Evolutionary conservation across 2,888 invertebrate species (phyloP).

Genomic region (Endotricha flammealis): DNA sequence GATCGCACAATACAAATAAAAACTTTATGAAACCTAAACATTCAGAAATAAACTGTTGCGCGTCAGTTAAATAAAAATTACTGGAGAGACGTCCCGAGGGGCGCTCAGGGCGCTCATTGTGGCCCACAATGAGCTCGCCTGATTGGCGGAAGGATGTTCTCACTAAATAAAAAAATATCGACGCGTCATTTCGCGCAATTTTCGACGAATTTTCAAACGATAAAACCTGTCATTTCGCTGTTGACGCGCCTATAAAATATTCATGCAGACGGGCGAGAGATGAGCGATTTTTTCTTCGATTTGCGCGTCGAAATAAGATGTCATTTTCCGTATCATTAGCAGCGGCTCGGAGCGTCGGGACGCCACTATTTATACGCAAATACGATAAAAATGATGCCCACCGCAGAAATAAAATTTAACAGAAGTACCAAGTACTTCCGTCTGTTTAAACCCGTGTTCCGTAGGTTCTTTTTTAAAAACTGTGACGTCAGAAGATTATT

Average conservation of each 20-base stretch:
- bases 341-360: conserved; percentile 64
- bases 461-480: too few relatives aligned
- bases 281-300: conserved; percentile 78
- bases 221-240: conserved; percentile 79
- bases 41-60: conserved; percentile 65
- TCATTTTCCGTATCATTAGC: conserved; percentile 80
- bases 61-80: conserved; percentile 71
- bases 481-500: too few relatives aligned
- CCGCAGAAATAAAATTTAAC: too few relatives aligned
- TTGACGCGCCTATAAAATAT: conserved; percentile 79
- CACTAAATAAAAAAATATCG: conserved; percentile 77
- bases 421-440: too few relatives aligned
- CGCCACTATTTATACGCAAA: conserved; percentile 78
- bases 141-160: conserved; percentile 79
- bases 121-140: conserved; percentile 69
- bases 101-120: conserved; percentile 69
- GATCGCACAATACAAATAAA: conserved; percentile 17
- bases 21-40: conserved; percentile 35
- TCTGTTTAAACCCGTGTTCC: too few relatives aligned
- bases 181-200: conserved; percentile 76
- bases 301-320: conserved; percentile 77
- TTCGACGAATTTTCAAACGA: conserved; percentile 77
- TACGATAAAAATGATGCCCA: conserved; percentile 77
- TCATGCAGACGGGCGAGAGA: conserved; percentile 73
- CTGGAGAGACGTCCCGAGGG: conserved; percentile 61